phyloP scores from a whole-genome alignment of 1,140 invertebrate genomes.

The Pachypsylla venusta region DNA sequence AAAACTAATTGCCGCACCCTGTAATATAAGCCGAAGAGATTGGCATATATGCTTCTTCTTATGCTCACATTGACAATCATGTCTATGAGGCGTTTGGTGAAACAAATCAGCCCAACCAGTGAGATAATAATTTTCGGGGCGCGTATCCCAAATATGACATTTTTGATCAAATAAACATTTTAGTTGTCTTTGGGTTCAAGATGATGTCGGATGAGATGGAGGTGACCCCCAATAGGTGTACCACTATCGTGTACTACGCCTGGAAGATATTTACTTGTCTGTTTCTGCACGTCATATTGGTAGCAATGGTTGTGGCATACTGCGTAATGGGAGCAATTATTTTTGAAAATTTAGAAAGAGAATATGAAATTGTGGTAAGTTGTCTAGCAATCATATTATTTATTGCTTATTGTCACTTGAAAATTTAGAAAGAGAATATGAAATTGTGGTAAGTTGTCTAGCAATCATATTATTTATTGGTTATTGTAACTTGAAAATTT shows the following conservation, averaged over 20 bases:
- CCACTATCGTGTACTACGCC: conserved; percentile 38
- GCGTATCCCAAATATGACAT: no score
- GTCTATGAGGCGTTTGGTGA: no score
- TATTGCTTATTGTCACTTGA: conserved; percentile 36
- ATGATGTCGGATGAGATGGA: conserved; percentile 20
- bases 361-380: conserved; percentile 56
- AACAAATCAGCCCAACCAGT: no score
- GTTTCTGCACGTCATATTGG: conserved; percentile 73
- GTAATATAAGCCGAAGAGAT: no score
- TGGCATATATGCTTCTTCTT: no score
- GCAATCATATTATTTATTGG: not conserved
- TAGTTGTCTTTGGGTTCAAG: not conserved
- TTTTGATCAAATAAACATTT: no score
- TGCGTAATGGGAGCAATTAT: conserved; percentile 74
- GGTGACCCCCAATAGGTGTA: conserved; percentile 29
- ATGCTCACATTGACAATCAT: no score
- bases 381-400: no score
- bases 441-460: conserved; percentile 53
- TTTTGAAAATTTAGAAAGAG: conserved; percentile 61
- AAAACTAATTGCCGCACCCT: no score
- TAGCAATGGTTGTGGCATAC: conserved; percentile 73
- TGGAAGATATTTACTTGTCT: conserved; percentile 73
- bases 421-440: conserved; percentile 56
- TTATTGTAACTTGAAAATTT: conserved; percentile 45
- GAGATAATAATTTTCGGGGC: no score